A percentile compares a stretch with the other conserved stretches of the same genome.
phyloP scores from a whole-genome alignment of 2,888 invertebrate genomes.

The Torymus auratus region DNA sequence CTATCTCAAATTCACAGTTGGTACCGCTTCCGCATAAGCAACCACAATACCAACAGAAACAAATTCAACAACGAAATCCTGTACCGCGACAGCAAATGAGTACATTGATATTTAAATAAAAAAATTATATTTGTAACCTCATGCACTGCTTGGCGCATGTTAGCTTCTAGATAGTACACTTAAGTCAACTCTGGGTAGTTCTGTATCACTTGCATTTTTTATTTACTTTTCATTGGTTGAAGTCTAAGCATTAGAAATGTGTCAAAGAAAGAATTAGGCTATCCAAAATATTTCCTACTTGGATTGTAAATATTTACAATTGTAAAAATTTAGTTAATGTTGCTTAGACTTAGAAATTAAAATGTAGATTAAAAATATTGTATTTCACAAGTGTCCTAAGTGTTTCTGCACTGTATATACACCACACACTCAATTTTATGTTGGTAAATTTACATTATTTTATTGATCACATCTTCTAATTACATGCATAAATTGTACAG shows the following conservation, averaged over 20 bases:
- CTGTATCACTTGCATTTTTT: constrained; percentile 1
- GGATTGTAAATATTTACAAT: too few species aligned
- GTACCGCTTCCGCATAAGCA: constrained; percentile 76
- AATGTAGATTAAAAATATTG: background rate
- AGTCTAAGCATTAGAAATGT: constrained; percentile 25
- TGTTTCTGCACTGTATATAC: constrained; percentile 45
- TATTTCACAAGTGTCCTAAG: constrained; percentile 22
- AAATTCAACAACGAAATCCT: constrained; percentile 72
- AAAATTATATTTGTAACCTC: constrained; percentile 37
- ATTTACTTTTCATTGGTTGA: constrained; percentile 10
- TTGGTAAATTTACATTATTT: background rate
- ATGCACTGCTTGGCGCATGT: constrained; percentile 62
- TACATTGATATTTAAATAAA: constrained; percentile 63
- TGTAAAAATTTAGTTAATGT: background rate
- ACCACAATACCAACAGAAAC: constrained; percentile 69
- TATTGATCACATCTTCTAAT: background rate
- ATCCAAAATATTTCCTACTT: too few species aligned
- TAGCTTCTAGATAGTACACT: constrained; percentile 48
- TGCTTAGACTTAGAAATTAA: constrained; percentile 22
- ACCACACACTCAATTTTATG: background rate
- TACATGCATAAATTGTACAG: background rate
- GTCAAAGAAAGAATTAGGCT: too few species aligned
- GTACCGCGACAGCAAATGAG: constrained; percentile 73
- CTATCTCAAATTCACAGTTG: constrained; percentile 75
- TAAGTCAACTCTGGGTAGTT: constrained; percentile 5